Percentiles rank a stretch among this genome's conserved stretches.
Evolutionary conservation across 2,888 invertebrate genomes (phyloP).

Genomic region (Sclerodermus sp.): DNA sequence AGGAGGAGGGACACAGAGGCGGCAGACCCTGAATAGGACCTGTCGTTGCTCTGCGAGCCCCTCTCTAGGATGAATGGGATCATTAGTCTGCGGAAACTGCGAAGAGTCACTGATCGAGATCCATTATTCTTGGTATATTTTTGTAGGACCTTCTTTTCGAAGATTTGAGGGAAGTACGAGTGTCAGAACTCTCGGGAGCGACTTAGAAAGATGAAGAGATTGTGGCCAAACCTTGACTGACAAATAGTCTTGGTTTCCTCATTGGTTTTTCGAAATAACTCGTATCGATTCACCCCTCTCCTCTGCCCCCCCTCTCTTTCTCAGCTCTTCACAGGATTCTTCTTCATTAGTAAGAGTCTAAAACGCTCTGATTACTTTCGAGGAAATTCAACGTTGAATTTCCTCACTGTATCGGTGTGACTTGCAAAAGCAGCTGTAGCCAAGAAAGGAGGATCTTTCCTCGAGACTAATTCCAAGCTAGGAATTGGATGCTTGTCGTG

Average conservation of each 20-base stretch:
- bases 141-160: conserved; percentile 23
- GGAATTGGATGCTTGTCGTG: too few relatives aligned
- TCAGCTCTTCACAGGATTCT: too few relatives aligned
- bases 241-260: conserved; percentile 41
- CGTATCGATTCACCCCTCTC: neutral
- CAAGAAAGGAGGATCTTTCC: too few relatives aligned
- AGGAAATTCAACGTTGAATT: too few relatives aligned
- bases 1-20: conserved; percentile 9
- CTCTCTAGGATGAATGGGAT: conserved; percentile 40
- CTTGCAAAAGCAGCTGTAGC: too few relatives aligned
- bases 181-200: neutral
- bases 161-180: too few relatives aligned
- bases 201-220: conserved; percentile 18
- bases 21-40: conserved; percentile 32
- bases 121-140: conserved; percentile 38
- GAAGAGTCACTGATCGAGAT: conserved; percentile 34
- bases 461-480: too few relatives aligned
- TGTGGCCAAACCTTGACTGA: conserved; percentile 24
- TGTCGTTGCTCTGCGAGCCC: conserved; percentile 21
- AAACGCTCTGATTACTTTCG: too few relatives aligned
- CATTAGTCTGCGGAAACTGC: conserved; percentile 41
- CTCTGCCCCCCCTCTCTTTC: conserved; percentile 1
- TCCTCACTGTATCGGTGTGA: too few relatives aligned
- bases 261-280: conserved; percentile 10
- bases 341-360: conserved; percentile 26